These are phyloP conservation scores for Tokudaia tokunoshimensis DNA, from an alignment of 2,797 vertebrate species.

Conservation along the genomic window DNA sequence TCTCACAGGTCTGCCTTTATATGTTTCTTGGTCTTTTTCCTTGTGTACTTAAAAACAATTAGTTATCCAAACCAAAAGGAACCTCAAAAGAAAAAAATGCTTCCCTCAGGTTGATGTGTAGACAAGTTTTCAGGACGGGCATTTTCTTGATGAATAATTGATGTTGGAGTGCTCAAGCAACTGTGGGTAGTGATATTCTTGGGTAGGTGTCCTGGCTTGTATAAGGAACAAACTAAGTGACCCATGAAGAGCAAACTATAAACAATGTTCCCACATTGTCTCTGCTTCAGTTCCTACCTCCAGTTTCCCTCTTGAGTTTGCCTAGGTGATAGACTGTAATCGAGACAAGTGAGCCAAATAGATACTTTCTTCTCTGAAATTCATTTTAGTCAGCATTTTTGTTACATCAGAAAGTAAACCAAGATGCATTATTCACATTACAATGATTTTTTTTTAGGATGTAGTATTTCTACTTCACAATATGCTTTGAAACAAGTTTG, in stretches of 20 bases:
- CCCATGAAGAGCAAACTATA: neutral
- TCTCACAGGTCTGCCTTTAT: neutral
- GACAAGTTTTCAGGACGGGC: fast-evolving
- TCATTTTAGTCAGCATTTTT: neutral
- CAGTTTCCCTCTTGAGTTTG: neutral
- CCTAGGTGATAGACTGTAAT: neutral
- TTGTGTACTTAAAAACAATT: neutral
- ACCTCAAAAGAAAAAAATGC: neutral
- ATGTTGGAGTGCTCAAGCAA: too few relatives aligned
- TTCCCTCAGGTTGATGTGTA: neutral
- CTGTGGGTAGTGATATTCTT: neutral
- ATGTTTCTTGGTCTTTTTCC: neutral
- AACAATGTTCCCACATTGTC: neutral
- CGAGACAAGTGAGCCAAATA: neutral
- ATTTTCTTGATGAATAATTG: neutral
- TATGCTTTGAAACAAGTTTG: neutral
- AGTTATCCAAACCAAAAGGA: neutral
- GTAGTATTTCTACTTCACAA: neutral
- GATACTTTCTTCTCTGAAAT: neutral
- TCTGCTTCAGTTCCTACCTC: neutral
- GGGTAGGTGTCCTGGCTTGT: neutral
- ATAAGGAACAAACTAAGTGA: neutral
- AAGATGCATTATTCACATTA: neutral
- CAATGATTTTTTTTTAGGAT: neutral
- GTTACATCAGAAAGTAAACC: neutral